phyloP scores from a whole-genome alignment of 2,797 vertebrate species.

The Sphenodon punctatus region DNA sequence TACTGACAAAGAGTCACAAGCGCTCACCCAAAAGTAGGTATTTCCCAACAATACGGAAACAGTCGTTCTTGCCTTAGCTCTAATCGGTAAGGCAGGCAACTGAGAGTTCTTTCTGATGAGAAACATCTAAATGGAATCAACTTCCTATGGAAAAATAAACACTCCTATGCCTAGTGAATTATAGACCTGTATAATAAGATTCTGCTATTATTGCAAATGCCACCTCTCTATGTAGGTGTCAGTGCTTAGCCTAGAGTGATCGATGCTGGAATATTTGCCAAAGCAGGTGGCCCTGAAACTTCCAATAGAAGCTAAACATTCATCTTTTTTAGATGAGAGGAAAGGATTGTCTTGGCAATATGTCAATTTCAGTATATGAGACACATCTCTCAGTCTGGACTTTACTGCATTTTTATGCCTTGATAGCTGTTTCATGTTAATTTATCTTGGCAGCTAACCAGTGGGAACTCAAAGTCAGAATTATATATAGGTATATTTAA shows the following conservation, averaged over 20 bases:
- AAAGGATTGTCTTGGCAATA: background rate
- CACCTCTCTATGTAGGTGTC: background rate
- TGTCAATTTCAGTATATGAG: background rate
- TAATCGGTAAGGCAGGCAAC: slow-evolving; percentile 49
- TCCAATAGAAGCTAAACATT: background rate
- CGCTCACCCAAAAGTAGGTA: too few relatives aligned
- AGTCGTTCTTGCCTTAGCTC: too few relatives aligned
- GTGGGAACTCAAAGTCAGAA: background rate
- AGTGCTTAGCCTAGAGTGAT: background rate
- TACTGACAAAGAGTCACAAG: too few relatives aligned
- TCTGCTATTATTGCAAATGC: background rate
- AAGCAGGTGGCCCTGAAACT: background rate
- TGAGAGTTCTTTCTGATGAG: slow-evolving; percentile 24
- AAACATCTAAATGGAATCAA: background rate
- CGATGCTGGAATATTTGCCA: background rate
- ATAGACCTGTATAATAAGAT: background rate
- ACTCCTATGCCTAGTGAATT: slow-evolving; percentile 19
- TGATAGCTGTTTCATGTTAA: background rate
- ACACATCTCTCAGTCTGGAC: background rate
- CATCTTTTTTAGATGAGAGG: slow-evolving; percentile 3
- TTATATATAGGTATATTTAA: background rate
- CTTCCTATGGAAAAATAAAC: slow-evolving; percentile 43
- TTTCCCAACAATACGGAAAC: too few relatives aligned
- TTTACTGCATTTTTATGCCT: background rate
- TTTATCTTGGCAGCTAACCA: background rate